These are phyloP conservation scores for Carassius gibelio DNA, from an alignment of 2,113 vertebrate species.

Conservation along the genomic window DNA sequence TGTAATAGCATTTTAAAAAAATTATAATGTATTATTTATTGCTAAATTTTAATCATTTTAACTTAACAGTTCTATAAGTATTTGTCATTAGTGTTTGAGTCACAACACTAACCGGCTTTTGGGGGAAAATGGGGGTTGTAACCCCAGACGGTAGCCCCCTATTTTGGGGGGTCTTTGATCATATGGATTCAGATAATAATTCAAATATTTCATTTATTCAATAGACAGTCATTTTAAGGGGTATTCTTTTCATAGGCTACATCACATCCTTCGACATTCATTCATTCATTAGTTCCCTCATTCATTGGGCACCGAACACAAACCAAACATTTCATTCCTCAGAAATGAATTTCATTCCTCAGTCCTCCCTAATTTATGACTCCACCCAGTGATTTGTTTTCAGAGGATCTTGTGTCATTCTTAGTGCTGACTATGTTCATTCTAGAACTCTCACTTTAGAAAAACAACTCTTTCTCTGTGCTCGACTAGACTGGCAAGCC, in stretches of 20 bases:
- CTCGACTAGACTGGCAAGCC: neutral
- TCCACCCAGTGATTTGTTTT: slow-evolving; percentile 36
- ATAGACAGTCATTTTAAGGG: neutral
- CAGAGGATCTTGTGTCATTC: slow-evolving; percentile 33
- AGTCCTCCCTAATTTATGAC: slow-evolving; percentile 2
- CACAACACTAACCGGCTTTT: too few relatives aligned
- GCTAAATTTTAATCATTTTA: too few relatives aligned
- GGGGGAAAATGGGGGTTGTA: too few relatives aligned
- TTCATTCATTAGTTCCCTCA: neutral
- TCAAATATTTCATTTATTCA: neutral
- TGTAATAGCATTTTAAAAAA: too few relatives aligned
- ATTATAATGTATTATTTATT: too few relatives aligned
- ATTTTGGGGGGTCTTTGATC: too few relatives aligned
- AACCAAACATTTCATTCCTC: neutral
- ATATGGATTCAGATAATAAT: too few relatives aligned
- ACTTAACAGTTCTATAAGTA: too few relatives aligned
- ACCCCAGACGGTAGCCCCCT: too few relatives aligned
- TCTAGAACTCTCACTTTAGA: slow-evolving; percentile 2
- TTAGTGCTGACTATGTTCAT: slow-evolving; percentile 1
- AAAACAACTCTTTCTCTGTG: slow-evolving; percentile 26
- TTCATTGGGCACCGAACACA: neutral
- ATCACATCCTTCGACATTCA: neutral
- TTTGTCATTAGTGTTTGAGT: too few relatives aligned
- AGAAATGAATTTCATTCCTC: neutral
- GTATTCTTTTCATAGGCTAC: neutral